phyloP scores from a whole-genome alignment of 2,113 vertebrate genomes.

The Eolophus roseicapilla region DNA sequence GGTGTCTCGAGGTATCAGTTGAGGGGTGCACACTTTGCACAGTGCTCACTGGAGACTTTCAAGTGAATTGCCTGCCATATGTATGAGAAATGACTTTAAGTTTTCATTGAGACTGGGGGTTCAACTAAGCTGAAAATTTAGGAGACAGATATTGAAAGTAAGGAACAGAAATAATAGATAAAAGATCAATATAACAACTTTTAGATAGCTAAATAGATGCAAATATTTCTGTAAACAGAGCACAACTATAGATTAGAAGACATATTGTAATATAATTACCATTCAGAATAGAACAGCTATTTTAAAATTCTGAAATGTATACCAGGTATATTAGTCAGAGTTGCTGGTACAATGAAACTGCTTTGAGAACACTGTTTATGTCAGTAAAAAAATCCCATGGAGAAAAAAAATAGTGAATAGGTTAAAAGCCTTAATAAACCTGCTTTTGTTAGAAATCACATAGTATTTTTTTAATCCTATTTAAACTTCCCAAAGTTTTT shows the following conservation, averaged over 20 bases:
- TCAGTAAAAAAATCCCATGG: not conserved
- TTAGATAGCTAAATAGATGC: not conserved
- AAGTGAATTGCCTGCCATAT: accelerated
- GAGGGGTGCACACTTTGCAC: not conserved
- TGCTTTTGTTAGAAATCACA: not conserved
- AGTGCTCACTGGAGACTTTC: not conserved
- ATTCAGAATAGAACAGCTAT: not conserved
- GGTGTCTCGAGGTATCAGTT: not conserved
- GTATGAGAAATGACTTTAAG: not conserved
- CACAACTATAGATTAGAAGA: not conserved
- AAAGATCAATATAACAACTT: not conserved
- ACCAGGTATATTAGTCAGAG: not conserved
- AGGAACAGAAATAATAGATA: not conserved
- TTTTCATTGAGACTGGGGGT: not conserved
- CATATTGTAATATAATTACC: not conserved
- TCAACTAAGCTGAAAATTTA: not conserved
- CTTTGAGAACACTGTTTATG: not conserved
- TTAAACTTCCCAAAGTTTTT: not conserved
- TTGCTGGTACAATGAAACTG: not conserved
- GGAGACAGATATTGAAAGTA: not conserved
- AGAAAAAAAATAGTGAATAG: not conserved
- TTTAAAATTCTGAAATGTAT: not conserved
- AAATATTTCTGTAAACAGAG: not conserved
- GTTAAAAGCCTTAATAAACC: not conserved
- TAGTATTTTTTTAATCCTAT: not conserved